These are phyloP conservation scores for Probosciger aterrimus DNA, from an alignment of 2,113 vertebrate species.

Conservation along the genomic window DNA sequence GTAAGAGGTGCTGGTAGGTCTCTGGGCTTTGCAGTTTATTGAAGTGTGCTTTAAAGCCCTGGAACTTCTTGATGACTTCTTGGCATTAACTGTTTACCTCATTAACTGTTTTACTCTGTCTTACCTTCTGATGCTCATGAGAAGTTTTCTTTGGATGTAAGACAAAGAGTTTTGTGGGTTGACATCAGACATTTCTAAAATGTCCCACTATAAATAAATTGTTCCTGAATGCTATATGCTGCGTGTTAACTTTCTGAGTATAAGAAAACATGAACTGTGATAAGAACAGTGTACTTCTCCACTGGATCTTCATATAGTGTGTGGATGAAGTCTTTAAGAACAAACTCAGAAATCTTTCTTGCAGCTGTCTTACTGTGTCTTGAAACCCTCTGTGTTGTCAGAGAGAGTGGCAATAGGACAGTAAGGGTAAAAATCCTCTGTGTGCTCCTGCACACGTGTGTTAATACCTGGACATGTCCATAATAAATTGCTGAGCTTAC, in stretches of 20 bases:
- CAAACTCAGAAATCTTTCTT: background rate
- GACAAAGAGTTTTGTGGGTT: background rate
- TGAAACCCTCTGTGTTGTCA: background rate
- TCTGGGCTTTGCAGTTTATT: background rate
- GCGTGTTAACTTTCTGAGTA: background rate
- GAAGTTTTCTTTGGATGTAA: background rate
- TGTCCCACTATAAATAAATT: background rate
- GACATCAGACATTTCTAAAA: background rate
- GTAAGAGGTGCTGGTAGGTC: background rate
- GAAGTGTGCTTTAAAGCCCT: background rate
- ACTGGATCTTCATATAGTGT: background rate
- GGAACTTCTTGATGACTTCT: background rate
- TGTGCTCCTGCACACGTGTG: fast-evolving
- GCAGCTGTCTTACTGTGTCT: background rate
- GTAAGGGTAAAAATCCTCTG: background rate
- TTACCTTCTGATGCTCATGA: background rate
- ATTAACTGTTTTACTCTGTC: background rate
- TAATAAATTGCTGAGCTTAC: background rate
- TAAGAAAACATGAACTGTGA: background rate
- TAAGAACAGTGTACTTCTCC: background rate
- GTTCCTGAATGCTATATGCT: background rate
- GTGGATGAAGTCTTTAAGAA: background rate
- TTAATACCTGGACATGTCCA: fast-evolving
- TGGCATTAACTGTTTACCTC: background rate
- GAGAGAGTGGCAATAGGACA: background rate